Conservation (phyloP, 2,888 invertebrate species). For the Leptopilina myrica region DNA sequence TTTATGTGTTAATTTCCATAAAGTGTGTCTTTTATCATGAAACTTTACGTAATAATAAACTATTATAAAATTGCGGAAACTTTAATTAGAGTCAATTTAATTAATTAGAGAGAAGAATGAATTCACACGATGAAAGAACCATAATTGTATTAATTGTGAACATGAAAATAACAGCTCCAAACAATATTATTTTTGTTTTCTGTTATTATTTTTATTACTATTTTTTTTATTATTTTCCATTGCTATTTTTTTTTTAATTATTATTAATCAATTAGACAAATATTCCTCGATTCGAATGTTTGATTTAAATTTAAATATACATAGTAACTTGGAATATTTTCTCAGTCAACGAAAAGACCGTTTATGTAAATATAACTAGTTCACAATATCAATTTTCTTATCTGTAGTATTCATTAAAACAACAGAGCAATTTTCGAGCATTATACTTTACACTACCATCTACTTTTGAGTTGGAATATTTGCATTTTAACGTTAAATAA, state of each 20-base stretch:
- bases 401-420: not conserved
- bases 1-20: not conserved
- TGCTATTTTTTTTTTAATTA: not conserved
- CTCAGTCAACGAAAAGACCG: not conserved
- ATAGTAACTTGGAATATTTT: not conserved
- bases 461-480: not conserved
- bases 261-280: not conserved
- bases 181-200: not conserved
- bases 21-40: slow-evolving; percentile 2
- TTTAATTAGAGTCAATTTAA: slow-evolving; percentile 62
- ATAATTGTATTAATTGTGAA: not conserved
- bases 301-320: not conserved
- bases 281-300: not conserved
- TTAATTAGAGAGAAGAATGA: slow-evolving; percentile 57
- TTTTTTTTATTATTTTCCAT: too few relatives aligned
- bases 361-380: not conserved
- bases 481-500: too few relatives aligned
- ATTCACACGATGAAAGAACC: slow-evolving; percentile 50
- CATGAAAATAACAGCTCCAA: not conserved
- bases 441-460: not conserved
- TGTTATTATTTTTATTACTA: not conserved
- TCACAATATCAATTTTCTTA: slow-evolving; percentile 3
- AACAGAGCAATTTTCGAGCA: not conserved
- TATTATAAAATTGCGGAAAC: slow-evolving; percentile 55
- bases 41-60: slow-evolving; percentile 15